These are phyloP conservation scores for Phlogophora meticulosa DNA, from an alignment of 2,888 invertebrate species.

Conservation along the genomic window DNA sequence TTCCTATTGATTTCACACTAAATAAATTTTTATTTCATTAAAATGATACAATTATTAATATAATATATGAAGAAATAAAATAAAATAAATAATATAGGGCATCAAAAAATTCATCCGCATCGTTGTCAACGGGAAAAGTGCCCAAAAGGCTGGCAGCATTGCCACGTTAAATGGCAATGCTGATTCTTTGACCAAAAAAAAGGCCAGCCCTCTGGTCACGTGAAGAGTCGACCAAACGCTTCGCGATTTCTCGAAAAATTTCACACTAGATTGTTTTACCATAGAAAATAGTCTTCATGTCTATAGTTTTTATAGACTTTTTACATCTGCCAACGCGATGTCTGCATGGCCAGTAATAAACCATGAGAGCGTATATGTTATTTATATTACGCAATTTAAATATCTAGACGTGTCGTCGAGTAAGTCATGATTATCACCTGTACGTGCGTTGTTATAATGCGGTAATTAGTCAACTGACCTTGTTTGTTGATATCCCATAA, in stretches of 20 bases:
- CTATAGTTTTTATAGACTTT: constrained; percentile 3
- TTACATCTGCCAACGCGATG: constrained; percentile 7
- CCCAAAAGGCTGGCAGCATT: no score
- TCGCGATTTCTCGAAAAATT: no score
- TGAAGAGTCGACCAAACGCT: no score
- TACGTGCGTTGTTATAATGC: constrained; percentile 57
- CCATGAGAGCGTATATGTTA: constrained; percentile 20
- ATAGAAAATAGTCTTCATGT: not conserved
- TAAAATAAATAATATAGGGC: no score
- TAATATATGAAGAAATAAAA: no score
- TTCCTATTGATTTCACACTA: constrained; percentile 17
- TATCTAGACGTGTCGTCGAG: constrained; percentile 53
- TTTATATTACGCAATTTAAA: constrained; percentile 35
- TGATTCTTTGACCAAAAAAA: no score
- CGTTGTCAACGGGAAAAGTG: no score
- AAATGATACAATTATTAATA: no score
- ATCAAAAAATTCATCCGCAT: no score
- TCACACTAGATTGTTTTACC: constrained; percentile 10
- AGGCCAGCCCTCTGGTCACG: no score
- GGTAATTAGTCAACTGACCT: constrained; percentile 90
- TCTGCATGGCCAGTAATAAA: constrained; percentile 32
- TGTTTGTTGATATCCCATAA: constrained; percentile 97
- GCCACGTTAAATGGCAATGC: no score
- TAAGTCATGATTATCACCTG: constrained; percentile 58
- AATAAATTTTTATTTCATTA: no score